Percentiles rank a stretch among this genome's conserved stretches.
phyloP scores from a whole-genome alignment of 2,797 vertebrate genomes.

The Sus cebifrons region DNA sequence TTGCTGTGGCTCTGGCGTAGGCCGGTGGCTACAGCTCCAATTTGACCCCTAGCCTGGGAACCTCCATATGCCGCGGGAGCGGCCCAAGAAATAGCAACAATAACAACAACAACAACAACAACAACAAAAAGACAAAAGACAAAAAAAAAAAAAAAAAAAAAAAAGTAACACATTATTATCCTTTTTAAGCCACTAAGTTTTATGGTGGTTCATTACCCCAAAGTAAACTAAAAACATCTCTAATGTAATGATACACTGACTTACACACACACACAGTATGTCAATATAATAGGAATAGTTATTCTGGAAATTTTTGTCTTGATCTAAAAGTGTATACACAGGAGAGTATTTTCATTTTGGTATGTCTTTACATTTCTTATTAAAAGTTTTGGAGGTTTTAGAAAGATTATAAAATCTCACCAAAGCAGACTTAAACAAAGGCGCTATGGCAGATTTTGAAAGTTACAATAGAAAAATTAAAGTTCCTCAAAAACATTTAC shows the following conservation, averaged over 20 bases:
- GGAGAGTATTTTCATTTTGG: neutral
- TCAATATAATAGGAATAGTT: neutral
- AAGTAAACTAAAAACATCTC: neutral
- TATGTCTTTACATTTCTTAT: neutral
- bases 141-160: no score
- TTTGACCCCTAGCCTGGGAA: no score
- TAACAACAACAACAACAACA: no score
- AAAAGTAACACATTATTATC: neutral
- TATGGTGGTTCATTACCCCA: neutral
- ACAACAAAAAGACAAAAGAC: no score
- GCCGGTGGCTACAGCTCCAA: no score
- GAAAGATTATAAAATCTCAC: slow-evolving; percentile 15
- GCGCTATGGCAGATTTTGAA: neutral
- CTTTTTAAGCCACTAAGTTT: slow-evolving; percentile 29
- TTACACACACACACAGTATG: neutral
- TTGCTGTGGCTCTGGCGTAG: no score
- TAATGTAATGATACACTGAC: neutral
- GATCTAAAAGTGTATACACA: neutral
- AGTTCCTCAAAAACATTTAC: slow-evolving; percentile 57
- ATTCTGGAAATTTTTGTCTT: neutral
- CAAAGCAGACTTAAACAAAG: slow-evolving; percentile 33
- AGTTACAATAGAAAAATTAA: neutral
- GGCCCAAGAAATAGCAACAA: no score
- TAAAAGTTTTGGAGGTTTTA: slow-evolving; percentile 19
- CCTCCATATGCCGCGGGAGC: no score